A percentile compares a stretch with the other conserved stretches of the same genome.
Conservation (phyloP, 2,113 vertebrate genomes). For the Pheucticus melanocephalus region DNA sequence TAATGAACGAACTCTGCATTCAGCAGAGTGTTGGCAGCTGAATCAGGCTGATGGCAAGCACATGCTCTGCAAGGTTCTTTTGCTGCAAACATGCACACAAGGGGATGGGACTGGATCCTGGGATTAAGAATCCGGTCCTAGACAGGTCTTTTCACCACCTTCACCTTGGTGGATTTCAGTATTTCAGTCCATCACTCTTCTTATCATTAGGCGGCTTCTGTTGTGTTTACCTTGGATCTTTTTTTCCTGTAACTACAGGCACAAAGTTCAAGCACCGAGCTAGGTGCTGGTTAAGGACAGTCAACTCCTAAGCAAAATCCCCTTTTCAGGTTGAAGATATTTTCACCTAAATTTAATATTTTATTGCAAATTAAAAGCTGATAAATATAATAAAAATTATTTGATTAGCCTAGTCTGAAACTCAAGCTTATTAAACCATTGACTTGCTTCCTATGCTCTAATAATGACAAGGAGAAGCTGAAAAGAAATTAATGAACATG, state of each 20-base stretch:
- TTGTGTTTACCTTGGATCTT: background rate
- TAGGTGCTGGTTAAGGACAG: background rate
- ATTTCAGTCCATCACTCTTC: background rate
- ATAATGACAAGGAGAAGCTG: background rate
- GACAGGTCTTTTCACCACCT: background rate
- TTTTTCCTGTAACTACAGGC: background rate
- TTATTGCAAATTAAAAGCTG: background rate
- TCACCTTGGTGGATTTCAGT: background rate
- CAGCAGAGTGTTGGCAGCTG: background rate
- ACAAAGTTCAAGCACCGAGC: background rate
- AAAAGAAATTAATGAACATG: background rate
- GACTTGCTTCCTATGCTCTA: background rate
- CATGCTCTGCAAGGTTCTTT: background rate
- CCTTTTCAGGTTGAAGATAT: background rate
- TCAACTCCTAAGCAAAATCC: background rate
- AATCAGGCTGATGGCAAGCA: background rate
- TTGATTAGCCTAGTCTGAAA: background rate
- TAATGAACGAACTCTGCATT: constrained; percentile 12
- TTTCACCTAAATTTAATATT: background rate
- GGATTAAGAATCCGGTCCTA: too few species aligned
- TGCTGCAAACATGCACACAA: background rate
- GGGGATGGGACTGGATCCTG: background rate
- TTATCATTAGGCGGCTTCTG: background rate
- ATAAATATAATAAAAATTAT: background rate
- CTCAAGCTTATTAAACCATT: background rate